These are phyloP conservation scores for Rhinogobio ventralis DNA, from an alignment of 2,797 vertebrate species.

Conservation along the genomic window DNA sequence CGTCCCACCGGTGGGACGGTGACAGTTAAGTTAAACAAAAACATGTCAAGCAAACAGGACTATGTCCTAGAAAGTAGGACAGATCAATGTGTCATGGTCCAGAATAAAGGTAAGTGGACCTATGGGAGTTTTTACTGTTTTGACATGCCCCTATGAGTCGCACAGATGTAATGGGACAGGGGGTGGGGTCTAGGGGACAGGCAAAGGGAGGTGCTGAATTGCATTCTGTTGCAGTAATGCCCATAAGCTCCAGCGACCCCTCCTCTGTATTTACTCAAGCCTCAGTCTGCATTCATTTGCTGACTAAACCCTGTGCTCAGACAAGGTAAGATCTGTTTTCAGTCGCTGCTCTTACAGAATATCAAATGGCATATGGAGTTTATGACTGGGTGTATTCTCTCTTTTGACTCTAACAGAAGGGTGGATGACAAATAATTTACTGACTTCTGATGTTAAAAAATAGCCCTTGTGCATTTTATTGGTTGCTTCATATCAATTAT, in stretches of 20 bases:
- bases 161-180: neutral
- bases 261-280: slow-evolving; percentile 32
- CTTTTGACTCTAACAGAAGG: neutral
- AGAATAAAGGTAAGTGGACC: neutral
- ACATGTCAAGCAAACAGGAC: slow-evolving; percentile 6
- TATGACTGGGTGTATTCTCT: neutral
- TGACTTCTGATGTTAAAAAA: neutral
- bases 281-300: slow-evolving; percentile 3
- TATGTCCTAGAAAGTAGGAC: neutral
- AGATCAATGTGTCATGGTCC: slow-evolving; percentile 1
- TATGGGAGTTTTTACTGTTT: neutral
- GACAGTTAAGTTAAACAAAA: neutral
- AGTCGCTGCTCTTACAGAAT: neutral
- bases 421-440: neutral
- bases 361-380: neutral
- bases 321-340: slow-evolving; percentile 41
- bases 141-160: neutral
- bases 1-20: too few relatives aligned
- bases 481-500: neutral
- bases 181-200: neutral
- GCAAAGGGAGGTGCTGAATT: slow-evolving; percentile 20
- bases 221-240: neutral
- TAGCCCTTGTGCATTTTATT: neutral
- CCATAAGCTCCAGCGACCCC: slow-evolving; percentile 1
- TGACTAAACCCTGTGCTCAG: neutral